Percentiles rank a stretch among this genome's conserved stretches.
phyloP scores from a whole-genome alignment of 1,140 invertebrate genomes.

The Coelopa frigida region DNA sequence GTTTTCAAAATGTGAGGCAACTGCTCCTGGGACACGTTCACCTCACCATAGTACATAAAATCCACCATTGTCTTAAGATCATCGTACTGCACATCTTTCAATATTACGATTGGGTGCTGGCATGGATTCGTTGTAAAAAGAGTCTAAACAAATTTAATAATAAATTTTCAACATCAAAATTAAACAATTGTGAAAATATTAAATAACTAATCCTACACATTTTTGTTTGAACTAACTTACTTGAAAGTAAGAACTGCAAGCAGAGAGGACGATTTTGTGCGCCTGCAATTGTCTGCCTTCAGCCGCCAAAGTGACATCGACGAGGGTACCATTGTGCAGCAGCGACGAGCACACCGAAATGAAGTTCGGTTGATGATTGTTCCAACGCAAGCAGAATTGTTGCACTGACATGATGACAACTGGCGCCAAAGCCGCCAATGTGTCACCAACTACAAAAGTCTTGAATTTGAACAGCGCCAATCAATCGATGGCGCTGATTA shows the following conservation, averaged over 20 bases:
- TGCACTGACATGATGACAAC: constrained; percentile 64
- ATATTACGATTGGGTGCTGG: constrained; percentile 82
- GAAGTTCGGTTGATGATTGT: constrained; percentile 83
- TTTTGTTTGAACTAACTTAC: constrained; percentile 46
- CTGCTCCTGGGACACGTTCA: constrained; percentile 82
- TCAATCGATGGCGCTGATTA: constrained; percentile 1
- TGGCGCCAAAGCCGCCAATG: no score
- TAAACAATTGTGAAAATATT: not conserved
- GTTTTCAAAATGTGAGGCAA: constrained; percentile 79
- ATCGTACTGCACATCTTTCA: constrained; percentile 79
- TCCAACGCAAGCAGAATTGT: constrained; percentile 82
- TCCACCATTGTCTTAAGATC: constrained; percentile 84
- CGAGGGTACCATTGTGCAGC: constrained; percentile 70
- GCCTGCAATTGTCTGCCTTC: constrained; percentile 77
- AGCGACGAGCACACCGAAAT: constrained; percentile 76
- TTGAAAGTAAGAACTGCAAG: constrained; percentile 81
- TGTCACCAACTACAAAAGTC: no score
- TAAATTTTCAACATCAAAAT: constrained; percentile 1
- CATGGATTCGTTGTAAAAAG: constrained; percentile 78
- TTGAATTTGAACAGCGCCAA: no score
- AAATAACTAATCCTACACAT: not conserved
- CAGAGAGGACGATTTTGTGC: constrained; percentile 78
- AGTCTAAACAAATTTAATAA: constrained; percentile 49
- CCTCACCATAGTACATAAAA: constrained; percentile 89
- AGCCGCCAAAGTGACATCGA: constrained; percentile 80